Base-by-base conservation (phyloP, 2,888 invertebrate species). In the Microctonus brassicae region DNA sequence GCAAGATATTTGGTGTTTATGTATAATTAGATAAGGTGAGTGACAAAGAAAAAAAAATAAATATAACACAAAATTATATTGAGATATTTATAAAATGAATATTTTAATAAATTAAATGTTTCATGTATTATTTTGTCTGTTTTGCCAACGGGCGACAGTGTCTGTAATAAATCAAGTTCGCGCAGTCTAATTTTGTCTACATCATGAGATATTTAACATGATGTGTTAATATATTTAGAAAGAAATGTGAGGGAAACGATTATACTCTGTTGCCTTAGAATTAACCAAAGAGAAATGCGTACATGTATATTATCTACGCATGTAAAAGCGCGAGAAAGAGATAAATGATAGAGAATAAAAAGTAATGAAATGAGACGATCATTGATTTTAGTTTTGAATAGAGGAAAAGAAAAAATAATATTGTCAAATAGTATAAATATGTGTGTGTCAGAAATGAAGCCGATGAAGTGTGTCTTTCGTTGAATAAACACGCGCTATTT, bases 401-500 rank as follows among this genome's bases (percentile, higher is more conserved):
- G 7, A 47, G 17, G 47, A n/a, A 47, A 47, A 47, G 17, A 47
- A 47, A 17, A 5, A n/a, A n/a, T n/a, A n/a, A n/a, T n/a, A 39
- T 39, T 39, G 39, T 39, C n/a, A 4, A 11, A 39, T 39, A 39
- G 60, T 58, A 57, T 22, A 61, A 64, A 58, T 36, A 36, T 64
- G 29, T 58, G 52, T 42, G 55, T 17, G 29, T 52, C 58, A 62
- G 63, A 52, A 67, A 24, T 17, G 71, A 69, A 73, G 60, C 70
- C 65, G 36, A 64, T 65, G 62, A 70, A 61, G 33, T 36, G 55
- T 47, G 69, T 68, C 73, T 73, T 67, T 67, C 33, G 34, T 69
- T 75, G 75, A 74, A 75, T 77, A 77, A 77, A 77, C 76, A 77
- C 62, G 70, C 76, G 76, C 75, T 77, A 76, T 76, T 72, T 72